A percentile compares a stretch with the other conserved stretches of the same genome.
These are phyloP conservation scores for Eulemur rufifrons DNA, from an alignment of 2,113 vertebrate species.

Conservation along the genomic window DNA sequence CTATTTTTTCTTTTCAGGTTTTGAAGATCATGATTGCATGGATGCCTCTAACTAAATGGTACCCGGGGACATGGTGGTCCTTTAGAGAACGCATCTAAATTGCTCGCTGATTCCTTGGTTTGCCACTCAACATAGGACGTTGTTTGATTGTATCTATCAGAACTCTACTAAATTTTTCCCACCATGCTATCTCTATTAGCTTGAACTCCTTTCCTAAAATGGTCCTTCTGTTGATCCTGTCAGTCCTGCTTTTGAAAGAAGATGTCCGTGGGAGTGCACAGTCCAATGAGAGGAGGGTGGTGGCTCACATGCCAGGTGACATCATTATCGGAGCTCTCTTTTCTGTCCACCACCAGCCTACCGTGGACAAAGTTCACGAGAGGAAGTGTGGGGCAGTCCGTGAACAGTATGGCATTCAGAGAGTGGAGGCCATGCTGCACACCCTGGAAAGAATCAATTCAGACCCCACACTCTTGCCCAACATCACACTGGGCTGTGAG, in stretches of 20 bases:
- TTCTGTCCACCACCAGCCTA: slow-evolving; percentile 98
- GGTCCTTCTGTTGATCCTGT: slow-evolving; percentile 88
- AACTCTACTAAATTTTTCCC: slow-evolving; percentile 46
- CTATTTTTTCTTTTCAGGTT: slow-evolving; percentile 78
- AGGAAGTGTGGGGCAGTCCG: slow-evolving; percentile 97
- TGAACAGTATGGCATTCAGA: slow-evolving; percentile 98
- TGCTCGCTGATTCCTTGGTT: slow-evolving; percentile 58
- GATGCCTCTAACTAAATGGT: slow-evolving; percentile 68
- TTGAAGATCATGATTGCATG: slow-evolving; percentile 79
- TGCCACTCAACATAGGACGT: slow-evolving; percentile 60
- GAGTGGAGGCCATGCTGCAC: slow-evolving; percentile 98
- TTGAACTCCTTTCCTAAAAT: slow-evolving; percentile 88
- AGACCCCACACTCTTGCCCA: slow-evolving; percentile 93
- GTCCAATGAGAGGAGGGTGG: slow-evolving; percentile 94
- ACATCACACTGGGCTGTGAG: slow-evolving; percentile 96
- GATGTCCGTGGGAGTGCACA: slow-evolving; percentile 88
- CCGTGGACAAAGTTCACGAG: slow-evolving; percentile 98
- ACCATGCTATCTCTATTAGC: slow-evolving; percentile 85
- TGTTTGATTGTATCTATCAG: slow-evolving; percentile 42
- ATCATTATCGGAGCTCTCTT: slow-evolving; percentile 98
- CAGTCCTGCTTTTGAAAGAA: slow-evolving; percentile 85
- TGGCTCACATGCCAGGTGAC: slow-evolving; percentile 96
- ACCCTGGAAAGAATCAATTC: slow-evolving; percentile 96
- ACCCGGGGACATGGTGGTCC: slow-evolving; percentile 61
- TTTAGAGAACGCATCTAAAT: slow-evolving; percentile 75